Base-by-base conservation (phyloP, 2,113 vertebrate species). In the Corvus cornix region DNA sequence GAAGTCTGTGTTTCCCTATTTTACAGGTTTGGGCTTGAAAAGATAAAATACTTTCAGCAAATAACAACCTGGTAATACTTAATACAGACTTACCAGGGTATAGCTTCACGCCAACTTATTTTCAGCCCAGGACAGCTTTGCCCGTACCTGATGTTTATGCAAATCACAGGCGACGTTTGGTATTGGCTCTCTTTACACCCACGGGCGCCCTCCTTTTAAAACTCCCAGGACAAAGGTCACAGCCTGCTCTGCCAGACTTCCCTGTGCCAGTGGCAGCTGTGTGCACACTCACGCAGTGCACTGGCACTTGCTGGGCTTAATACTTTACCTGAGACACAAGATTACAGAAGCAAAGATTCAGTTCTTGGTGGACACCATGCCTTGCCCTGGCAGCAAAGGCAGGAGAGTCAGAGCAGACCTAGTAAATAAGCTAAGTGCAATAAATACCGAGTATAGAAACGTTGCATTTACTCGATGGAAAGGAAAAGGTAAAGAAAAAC, bases 121-220 rank as follows among this genome's bases (percentile, higher is more conserved):
- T 62, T 63, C 1, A 1, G n/a, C n/a, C 43, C 33, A 11, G 56
- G 24, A 1, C 28, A 14, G 26, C 49, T 87, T 37, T 73, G 41
- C 55, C 41, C 0, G 0, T 67, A 31, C 13, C 55, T 28, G 7
- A 16, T 6, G 3, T 21, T 58, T 24, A 46, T 14, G 56, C 31
- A 48, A 2, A 33, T 14, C 51, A 2, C 7, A 11, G 55, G 20
- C 0, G 1, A 9, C 0, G 1, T 21, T 27, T 4, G 9, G 33
- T 18, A 2, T 16, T 30, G 30, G 7, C 6, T 4, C 33, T 31
- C 13, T 52, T 41, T 13, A 24, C 41, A 10, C 19, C 17, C 3
- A 5, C 9, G 35, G 39, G 48, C 41, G 27, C 31, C 37, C 46
- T 77, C 27, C 78, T 64, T 19, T 30, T 11, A 3, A 60, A 33